Conservation (phyloP, 2,113 vertebrate species). For the Eulemur rufifrons region DNA sequence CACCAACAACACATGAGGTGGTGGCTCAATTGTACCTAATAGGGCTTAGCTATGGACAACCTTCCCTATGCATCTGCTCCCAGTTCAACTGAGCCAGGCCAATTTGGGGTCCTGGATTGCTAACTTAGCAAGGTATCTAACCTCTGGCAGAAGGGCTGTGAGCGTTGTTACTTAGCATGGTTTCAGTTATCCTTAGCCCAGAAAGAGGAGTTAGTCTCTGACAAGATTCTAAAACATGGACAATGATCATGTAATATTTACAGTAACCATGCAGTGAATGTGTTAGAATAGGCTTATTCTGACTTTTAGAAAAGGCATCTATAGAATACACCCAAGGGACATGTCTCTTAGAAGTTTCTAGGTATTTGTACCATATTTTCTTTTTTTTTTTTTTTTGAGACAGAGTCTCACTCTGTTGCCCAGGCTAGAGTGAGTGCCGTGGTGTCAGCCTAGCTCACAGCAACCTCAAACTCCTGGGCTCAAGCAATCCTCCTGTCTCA, state of each 20-base stretch:
- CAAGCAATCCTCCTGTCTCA: too few relatives aligned
- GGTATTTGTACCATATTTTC: neutral
- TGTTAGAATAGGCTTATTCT: neutral
- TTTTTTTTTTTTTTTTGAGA: too few relatives aligned
- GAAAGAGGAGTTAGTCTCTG: neutral
- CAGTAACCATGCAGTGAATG: neutral
- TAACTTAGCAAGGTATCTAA: neutral
- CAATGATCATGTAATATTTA: neutral
- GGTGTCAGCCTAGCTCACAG: too few relatives aligned
- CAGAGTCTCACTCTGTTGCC: too few relatives aligned
- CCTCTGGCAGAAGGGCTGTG: neutral
- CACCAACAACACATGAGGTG: neutral
- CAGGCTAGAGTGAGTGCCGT: too few relatives aligned
- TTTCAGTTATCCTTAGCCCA: neutral
- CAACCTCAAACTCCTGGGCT: too few relatives aligned
- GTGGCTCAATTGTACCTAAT: neutral
- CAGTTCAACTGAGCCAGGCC: neutral
- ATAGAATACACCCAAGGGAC: neutral
- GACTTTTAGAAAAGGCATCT: neutral
- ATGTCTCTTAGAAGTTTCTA: neutral
- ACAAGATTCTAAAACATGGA: neutral
- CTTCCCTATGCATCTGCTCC: neutral
- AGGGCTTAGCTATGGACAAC: neutral
- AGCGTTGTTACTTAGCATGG: fast-evolving
- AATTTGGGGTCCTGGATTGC: neutral